Base-by-base conservation (phyloP, 2,113 vertebrate species). In the Maccullochella peelii region DNA sequence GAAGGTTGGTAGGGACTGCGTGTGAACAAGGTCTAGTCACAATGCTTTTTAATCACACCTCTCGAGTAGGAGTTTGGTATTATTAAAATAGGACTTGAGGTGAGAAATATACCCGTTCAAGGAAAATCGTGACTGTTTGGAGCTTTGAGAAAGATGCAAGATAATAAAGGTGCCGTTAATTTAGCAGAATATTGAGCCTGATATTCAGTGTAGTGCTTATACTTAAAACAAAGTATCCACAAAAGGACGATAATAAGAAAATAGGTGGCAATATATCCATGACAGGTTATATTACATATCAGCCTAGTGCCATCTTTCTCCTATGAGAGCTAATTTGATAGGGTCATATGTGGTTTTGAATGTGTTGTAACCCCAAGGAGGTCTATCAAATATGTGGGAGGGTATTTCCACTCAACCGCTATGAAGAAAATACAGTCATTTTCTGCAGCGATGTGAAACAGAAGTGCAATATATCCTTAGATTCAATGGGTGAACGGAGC, bases 61-160 rank as follows among this genome's bases (percentile, higher is more conserved):
- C 42, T 76, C 1, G 59, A 91, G 90, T 92, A 84, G 91, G 89
- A 92, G 87, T 90, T 79, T 73, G 77, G 47, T 72, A 65, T 91
- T 93, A 92, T 92, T 93, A 78, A 81, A 88, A 93, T 85, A 74
- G 77, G 88, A 82, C 80, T 82, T 82, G 80, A 87, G 77, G 73
- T 80, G 83, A 88, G 70, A 87, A 87, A 76, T 30, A 72, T 55
- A 23, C 52, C 15, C 62, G 20, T 82, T 85, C 16, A n/a, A 79
- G 61, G 44, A 80, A 57, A 81, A 67, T 85, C 54, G 23, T 81
- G 76, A 82, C 77, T 55, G 36, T 59, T 69, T 27, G 18, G 36
- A 68, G 71, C 74, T 75, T 67, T 50, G 80, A 73, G 57, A 54
- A 72, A 79, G 57, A 82, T 61, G 30, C 59, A 65, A 52, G 14